Evolutionary conservation across 2,888 invertebrate species (phyloP).

Genomic region (Rotaria magnacalcarata): DNA sequence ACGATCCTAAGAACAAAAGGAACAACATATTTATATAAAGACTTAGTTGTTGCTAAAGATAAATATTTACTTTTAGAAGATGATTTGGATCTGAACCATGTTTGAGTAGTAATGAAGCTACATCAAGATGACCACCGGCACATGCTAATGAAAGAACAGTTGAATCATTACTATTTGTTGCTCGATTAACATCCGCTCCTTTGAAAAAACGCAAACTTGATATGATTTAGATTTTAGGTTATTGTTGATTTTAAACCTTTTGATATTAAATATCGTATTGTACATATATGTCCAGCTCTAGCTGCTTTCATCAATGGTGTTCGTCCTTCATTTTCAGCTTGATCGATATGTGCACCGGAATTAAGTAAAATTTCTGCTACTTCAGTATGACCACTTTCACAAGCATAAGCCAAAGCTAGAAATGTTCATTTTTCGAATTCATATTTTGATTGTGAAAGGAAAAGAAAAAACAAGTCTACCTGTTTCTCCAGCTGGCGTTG

Average conservation of each 20-base stretch:
- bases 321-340: conserved; percentile 91
- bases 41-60: conserved; percentile 4
- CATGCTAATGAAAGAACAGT: conserved; percentile 94
- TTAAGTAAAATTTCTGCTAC: conserved; percentile 85
- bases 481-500: conserved; percentile 19
- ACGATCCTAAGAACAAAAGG: conserved; percentile 69
- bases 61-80: conserved; percentile 56
- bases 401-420: conserved; percentile 91
- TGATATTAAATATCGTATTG: conserved; percentile 86
- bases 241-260: conserved; percentile 62
- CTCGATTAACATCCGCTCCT: conserved; percentile 72
- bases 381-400: conserved; percentile 96
- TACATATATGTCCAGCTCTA: conserved; percentile 87
- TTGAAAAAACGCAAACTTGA: conserved; percentile 12
- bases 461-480: background rate
- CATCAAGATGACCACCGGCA: conserved; percentile 48
- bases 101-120: conserved; percentile 35
- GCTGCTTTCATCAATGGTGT: conserved; percentile 98
- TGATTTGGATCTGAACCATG: conserved; percentile 82
- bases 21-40: background rate
- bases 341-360: conserved; percentile 81
- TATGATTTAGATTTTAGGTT: too few species aligned
- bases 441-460: background rate
- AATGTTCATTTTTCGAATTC: background rate
- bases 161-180: conserved; percentile 96